Evolutionary conservation across 2,888 invertebrate species (phyloP).

Genomic region (Brassicogethes aeneus): DNA sequence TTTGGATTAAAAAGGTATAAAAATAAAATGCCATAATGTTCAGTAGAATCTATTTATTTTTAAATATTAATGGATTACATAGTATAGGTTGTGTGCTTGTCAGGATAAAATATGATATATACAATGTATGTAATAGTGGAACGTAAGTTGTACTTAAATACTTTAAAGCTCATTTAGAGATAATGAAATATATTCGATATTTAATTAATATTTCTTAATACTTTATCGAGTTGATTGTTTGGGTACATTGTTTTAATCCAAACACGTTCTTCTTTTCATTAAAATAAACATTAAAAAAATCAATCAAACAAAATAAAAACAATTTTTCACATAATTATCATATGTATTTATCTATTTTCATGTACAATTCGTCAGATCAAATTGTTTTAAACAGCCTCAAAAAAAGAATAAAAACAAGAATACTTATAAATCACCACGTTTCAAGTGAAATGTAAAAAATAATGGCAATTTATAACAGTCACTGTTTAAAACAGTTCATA

Average conservation of each 20-base stretch:
- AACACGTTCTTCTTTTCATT: conserved; percentile 13
- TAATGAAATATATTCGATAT: conserved; percentile 22
- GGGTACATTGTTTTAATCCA: conserved; percentile 15
- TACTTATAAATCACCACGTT: neutral
- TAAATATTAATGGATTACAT: conserved; percentile 45
- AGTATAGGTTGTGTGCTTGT: conserved; percentile 43
- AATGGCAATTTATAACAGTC: conserved; percentile 7
- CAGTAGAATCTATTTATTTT: conserved; percentile 43
- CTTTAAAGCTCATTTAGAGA: conserved; percentile 36
- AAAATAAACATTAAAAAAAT: conserved; percentile 17
- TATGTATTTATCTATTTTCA: conserved; percentile 29
- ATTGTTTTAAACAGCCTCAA: conserved; percentile 32
- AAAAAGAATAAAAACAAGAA: conserved; percentile 12
- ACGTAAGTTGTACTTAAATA: conserved; percentile 40
- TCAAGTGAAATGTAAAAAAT: neutral
- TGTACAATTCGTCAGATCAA: conserved; percentile 34
- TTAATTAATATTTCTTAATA: conserved; percentile 18
- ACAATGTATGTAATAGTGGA: conserved; percentile 42
- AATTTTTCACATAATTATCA: conserved; percentile 20
- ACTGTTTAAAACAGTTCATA: conserved; percentile 22
- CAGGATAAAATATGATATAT: conserved; percentile 43
- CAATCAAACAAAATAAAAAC: conserved; percentile 15
- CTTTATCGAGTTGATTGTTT: conserved; percentile 18
- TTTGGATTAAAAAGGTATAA: no score
- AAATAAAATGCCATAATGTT: no score